Conservation (phyloP, 2,888 invertebrate species). For the Drosophila subsilvestris region DNA sequence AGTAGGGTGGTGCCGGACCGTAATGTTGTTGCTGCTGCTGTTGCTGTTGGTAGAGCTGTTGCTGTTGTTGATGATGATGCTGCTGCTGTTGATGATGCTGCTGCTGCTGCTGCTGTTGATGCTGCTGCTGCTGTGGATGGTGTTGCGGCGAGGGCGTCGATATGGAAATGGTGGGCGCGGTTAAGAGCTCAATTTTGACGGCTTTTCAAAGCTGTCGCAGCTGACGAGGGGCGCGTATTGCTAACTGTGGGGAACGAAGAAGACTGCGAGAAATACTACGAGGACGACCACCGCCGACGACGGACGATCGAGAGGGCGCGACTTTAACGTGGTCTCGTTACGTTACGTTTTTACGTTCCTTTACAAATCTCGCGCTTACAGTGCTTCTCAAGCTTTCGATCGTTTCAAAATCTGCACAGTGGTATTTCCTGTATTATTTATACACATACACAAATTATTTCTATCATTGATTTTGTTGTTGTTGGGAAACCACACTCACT, state of each 20-base stretch:
- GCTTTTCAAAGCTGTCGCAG: slow-evolving; percentile 71
- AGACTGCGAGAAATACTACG: neutral
- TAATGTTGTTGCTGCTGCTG: slow-evolving; percentile 44
- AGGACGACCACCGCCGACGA: slow-evolving; percentile 7
- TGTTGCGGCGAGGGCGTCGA: slow-evolving; percentile 78
- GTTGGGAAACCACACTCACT: slow-evolving; percentile 56
- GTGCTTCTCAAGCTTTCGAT: neutral
- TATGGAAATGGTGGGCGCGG: slow-evolving; percentile 83
- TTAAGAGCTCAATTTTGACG: slow-evolving; percentile 84
- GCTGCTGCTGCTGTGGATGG: slow-evolving; percentile 43
- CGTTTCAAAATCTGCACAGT: slow-evolving; percentile 5
- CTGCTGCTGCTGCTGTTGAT: slow-evolving; percentile 40
- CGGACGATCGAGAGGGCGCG: slow-evolving; percentile 2
- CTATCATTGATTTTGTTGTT: slow-evolving; percentile 34
- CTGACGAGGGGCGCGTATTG: slow-evolving; percentile 74
- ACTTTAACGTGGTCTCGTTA: neutral
- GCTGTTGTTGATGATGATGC: slow-evolving; percentile 35
- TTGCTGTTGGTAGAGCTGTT: slow-evolving; percentile 22
- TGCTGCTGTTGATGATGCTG: slow-evolving; percentile 32
- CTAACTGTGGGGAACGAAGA: slow-evolving; percentile 42
- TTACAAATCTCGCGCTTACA: neutral
- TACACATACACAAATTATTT: slow-evolving; percentile 10
- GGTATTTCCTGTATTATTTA: slow-evolving; percentile 1
- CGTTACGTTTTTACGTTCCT: neutral
- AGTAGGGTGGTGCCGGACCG: slow-evolving; percentile 49